Base-by-base conservation (phyloP, 2,888 invertebrate genomes). In the Nemapogon koenigi region DNA sequence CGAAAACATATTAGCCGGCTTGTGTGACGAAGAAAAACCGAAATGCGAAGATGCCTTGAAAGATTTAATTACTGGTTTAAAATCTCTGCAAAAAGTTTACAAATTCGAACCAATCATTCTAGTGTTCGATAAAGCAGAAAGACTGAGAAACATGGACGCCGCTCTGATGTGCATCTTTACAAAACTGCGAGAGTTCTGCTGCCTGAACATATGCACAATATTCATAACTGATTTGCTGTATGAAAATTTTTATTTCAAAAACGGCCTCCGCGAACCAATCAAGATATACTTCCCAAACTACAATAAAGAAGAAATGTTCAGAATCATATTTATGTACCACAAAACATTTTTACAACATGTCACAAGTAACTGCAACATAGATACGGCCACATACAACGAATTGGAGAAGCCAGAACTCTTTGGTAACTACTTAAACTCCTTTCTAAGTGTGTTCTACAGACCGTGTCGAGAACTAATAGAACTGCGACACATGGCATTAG, bases 391-490 rank as follows among this genome's bases (percentile, higher is more conserved):
- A 17, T 55, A 51, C 50, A 42, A 44, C 27, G 71, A 73, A 49
- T 54, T 79, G 35, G 55, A 61, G 45, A 64, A 63, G 48, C 68
- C 69, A 31, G 81, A 82, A 44, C 83, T 94, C 53, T 95, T 90
- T 62, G 80, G 78, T 32, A 88, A 88, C 67, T 95, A 93, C 67
- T 67, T 94, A 36, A 90, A 86, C 62, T 82, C 92, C 32, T 89
- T 94, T 58, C 72, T 95, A 3, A 89, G 90, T 47, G 89, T 94
- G 25, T 95, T 93, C 66, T 89, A 89, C 54, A 81, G 89, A 52
- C 89, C 88, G 17, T 94, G 94, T 64, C 81, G 94, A 15, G 93
- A 94, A 80, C 65, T 95, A 35, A 87, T 87, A 16, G 95, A 96
- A 66, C 76, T 96, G 38, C 82, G 86, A 45, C 84, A 91, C 53